Evolutionary conservation across 2,797 vertebrate genomes (phyloP), one percentile per base, ranked within the genome.

Genomic region (Acanthurus tractus): DNA sequence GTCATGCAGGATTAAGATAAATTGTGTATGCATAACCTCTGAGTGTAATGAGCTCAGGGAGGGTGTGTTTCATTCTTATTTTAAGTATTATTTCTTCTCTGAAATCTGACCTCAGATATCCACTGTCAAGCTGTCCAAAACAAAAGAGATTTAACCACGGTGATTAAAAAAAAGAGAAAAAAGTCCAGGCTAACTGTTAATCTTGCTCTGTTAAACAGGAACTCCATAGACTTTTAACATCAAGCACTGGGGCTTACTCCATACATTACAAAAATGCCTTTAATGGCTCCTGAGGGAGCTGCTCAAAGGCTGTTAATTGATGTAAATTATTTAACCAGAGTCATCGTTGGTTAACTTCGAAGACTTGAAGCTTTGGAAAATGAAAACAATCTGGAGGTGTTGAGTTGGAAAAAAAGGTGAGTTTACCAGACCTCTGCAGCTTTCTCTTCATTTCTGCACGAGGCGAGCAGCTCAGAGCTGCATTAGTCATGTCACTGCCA

Each of bases 21-120:
- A 4, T 14, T 14, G 45, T 13, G 15, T 22, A 17, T 0, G 38
- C 6, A 42, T 50, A 18, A 50, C 34, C 20, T 10, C 38, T 48
- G 0, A 20, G 10, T 45, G 18, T 38, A 38, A 4, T 17, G n/a
- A 36, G 10, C 8, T 55, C n/a, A 25, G 15, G 50, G 38, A 62
- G n/a, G 14, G 52, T 45, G 14, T 0, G 0, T 61, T 36, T 13
- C 22, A 34, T 6, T 34, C 7, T 34, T 34, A 34, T 34, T 34
- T 34, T 7, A 34, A 34, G 29, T 34, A 34, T 34, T 34, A 34
- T 34, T 34, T 34, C 29, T 34, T 34, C 29, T 34, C 29, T 34
- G 6, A 34, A 34, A 34, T 34, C 25, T 57, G 53, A 42, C 61
- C 44, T 64, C 50, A 56, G 70, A 49, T 44, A 38, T 48, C 70